A percentile compares a stretch with the other conserved stretches of the same genome.
phyloP scores from a whole-genome alignment of 1,140 invertebrate genomes.

The Lasioglossum baleicum region DNA sequence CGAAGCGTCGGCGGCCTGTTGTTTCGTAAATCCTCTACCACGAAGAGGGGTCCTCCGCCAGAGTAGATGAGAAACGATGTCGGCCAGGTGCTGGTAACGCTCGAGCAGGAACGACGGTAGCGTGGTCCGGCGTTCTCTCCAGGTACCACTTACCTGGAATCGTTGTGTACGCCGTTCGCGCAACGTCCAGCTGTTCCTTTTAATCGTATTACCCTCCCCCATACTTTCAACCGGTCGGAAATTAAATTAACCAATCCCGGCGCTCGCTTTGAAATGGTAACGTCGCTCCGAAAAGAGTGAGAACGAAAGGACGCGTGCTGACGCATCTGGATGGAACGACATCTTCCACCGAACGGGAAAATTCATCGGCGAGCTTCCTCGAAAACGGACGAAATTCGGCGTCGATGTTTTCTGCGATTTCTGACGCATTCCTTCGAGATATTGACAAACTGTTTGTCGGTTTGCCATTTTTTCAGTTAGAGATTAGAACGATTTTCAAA shows the following conservation, averaged over 20 bases:
- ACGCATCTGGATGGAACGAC: not conserved
- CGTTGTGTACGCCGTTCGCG: not conserved
- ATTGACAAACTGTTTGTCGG: too few relatives aligned
- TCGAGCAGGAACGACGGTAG: not conserved
- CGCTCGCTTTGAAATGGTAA: not conserved
- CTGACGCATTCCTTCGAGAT: not conserved
- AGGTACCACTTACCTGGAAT: constrained; percentile 11
- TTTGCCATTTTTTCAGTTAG: too few relatives aligned
- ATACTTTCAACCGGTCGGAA: constrained; percentile 11
- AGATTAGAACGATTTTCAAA: too few relatives aligned
- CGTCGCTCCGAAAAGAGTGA: not conserved
- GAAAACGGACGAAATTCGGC: not conserved
- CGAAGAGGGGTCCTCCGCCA: not conserved
- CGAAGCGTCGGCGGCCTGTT: not conserved
- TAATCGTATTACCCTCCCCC: constrained; percentile 19
- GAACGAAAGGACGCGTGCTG: not conserved
- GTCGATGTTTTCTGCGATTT: not conserved
- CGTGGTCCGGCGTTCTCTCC: not conserved
- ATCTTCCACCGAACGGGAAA: not conserved
- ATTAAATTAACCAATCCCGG: constrained; percentile 2
- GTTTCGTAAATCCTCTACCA: not conserved
- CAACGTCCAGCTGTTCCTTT: constrained; percentile 15
- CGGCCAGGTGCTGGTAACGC: not conserved
- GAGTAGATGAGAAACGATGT: constrained; percentile 11
- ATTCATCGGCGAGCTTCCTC: not conserved